Conservation (phyloP, 2,888 invertebrate species). For the Sarcophaga subvicina region DNA sequence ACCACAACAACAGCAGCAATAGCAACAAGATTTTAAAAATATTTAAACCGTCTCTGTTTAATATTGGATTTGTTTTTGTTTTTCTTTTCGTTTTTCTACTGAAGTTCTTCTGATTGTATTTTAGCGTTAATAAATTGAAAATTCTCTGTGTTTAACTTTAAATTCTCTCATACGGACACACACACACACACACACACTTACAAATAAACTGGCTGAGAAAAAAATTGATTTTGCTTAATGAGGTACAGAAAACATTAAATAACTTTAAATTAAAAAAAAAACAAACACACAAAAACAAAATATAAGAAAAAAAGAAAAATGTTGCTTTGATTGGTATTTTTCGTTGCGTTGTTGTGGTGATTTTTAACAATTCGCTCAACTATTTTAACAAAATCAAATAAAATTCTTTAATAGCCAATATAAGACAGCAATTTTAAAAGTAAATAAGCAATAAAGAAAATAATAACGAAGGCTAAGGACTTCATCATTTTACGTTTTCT, state of each 20-base stretch:
- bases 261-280: conserved; percentile 41
- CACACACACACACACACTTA: neutral
- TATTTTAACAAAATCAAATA: conserved; percentile 36
- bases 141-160: conserved; percentile 45
- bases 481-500: neutral
- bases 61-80: neutral
- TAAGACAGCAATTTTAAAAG: neutral
- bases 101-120: conserved; percentile 22
- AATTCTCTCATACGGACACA: conserved; percentile 14
- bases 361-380: conserved; percentile 25
- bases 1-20: neutral
- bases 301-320: neutral
- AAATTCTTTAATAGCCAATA: conserved; percentile 21
- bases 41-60: conserved; percentile 34
- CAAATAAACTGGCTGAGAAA: neutral
- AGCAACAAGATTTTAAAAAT: conserved; percentile 46
- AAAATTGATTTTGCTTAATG: conserved; percentile 58
- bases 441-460: neutral
- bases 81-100: neutral
- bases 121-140: conserved; percentile 62
- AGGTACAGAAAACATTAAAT: conserved; percentile 52
- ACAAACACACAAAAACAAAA: no score
- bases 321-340: conserved; percentile 50
- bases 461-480: neutral
- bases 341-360: conserved; percentile 8